Percentiles rank a stretch among this genome's conserved stretches.
Conservation (phyloP, 2,888 invertebrate genomes). For the Cotesia congregata region DNA sequence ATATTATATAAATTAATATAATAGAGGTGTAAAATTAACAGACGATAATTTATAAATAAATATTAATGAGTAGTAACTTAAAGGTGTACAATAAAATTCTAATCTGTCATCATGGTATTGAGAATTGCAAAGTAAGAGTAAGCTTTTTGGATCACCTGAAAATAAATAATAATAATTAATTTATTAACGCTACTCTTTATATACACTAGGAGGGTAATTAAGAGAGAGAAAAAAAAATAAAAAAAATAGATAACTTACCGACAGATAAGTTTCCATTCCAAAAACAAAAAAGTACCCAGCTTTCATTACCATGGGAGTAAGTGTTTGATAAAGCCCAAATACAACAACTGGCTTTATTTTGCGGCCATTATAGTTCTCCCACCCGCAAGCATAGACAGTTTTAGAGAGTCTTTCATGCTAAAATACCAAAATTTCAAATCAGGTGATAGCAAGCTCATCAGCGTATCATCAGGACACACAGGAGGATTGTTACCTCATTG, state of each 20-base stretch:
- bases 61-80: no score
- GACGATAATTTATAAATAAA: no score
- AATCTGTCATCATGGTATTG: neutral
- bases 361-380: neutral
- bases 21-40: no score
- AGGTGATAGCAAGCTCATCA: no score
- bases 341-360: neutral
- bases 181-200: no score
- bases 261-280: neutral
- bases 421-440: no score
- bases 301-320: neutral
- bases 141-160: neutral
- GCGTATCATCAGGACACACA: no score
- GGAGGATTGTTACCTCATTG: neutral
- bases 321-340: neutral
- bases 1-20: no score
- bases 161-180: neutral
- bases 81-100: neutral
- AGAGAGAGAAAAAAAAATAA: no score
- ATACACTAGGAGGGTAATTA: no score
- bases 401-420: neutral
- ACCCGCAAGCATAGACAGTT: neutral
- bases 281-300: neutral
- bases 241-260: neutral
- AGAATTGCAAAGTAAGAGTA: neutral